phyloP scores from a whole-genome alignment of 2,888 invertebrate species.

The Pandemis heparana region DNA sequence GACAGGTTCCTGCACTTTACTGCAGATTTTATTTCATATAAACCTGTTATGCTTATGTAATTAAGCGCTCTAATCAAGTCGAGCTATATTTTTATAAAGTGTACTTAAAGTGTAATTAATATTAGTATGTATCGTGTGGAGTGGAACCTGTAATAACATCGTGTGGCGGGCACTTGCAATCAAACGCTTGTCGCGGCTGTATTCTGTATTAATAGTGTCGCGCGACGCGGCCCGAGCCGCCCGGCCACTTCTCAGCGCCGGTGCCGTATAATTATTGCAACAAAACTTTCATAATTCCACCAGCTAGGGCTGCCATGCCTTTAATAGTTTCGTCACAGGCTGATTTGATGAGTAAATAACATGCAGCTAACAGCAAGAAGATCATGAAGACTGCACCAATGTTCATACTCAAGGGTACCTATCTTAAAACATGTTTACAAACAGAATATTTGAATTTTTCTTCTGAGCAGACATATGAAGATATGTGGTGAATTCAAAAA shows the following conservation, averaged over 20 bases:
- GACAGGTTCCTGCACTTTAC: constrained; percentile 40
- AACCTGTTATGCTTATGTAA: constrained; percentile 44
- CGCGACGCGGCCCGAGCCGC: constrained; percentile 56
- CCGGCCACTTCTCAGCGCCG: constrained; percentile 56
- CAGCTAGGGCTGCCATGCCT: constrained; percentile 43
- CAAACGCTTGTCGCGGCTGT: constrained; percentile 70
- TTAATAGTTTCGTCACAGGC: constrained; percentile 40
- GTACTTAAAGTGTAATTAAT: constrained; percentile 43
- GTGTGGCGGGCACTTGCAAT: constrained; percentile 65
- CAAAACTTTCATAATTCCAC: constrained; percentile 75
- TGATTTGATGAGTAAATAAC: constrained; percentile 34
- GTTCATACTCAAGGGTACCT: neutral
- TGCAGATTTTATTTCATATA: constrained; percentile 40
- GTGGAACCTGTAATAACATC: constrained; percentile 41
- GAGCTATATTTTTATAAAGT: constrained; percentile 38
- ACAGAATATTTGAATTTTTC: neutral
- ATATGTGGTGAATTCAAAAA: too few species aligned
- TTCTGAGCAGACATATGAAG: neutral
- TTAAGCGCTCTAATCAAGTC: constrained; percentile 43
- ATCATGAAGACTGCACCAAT: neutral
- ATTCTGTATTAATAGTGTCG: constrained; percentile 73
- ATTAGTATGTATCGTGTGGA: constrained; percentile 43
- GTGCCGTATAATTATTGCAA: constrained; percentile 73
- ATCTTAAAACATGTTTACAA: neutral
- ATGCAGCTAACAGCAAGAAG: neutral